A percentile compares a stretch with the other conserved stretches of the same genome.
Conservation (phyloP, 2,888 invertebrate genomes). For the Pristionchus japonicus region DNA sequence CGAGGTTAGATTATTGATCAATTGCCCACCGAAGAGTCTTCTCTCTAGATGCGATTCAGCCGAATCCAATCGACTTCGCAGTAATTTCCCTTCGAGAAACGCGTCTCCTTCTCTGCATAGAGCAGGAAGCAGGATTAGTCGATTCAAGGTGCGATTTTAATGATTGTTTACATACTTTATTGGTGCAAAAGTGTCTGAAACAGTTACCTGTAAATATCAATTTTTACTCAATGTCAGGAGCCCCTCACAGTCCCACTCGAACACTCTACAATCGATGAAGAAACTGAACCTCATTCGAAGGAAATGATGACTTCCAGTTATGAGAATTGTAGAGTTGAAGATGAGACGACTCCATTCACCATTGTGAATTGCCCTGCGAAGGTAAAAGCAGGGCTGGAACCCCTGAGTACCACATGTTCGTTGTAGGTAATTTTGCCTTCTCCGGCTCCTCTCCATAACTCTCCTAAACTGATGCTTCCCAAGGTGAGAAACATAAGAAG, state of each 20-base stretch:
- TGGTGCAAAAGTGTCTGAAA: too few relatives aligned
- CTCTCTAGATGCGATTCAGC: constrained; percentile 35
- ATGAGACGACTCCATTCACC: neutral
- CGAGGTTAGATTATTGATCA: too few relatives aligned
- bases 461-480: neutral
- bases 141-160: neutral
- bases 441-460: constrained; percentile 3
- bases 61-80: neutral
- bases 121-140: neutral
- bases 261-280: neutral
- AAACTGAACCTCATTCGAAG: neutral
- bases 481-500: neutral
- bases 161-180: too few relatives aligned
- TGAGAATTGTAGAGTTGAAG: neutral
- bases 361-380: constrained; percentile 3
- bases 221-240: constrained; percentile 16
- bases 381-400: neutral
- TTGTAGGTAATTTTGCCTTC: neutral
- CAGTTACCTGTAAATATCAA: too few relatives aligned
- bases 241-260: neutral
- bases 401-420: neutral
- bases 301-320: neutral
- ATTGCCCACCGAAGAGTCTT: neutral
- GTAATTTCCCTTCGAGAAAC: constrained; percentile 30
- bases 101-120: constrained; percentile 6